Base-by-base conservation (phyloP, 2,113 vertebrate species). In the Arvicanthis niloticus region DNA sequence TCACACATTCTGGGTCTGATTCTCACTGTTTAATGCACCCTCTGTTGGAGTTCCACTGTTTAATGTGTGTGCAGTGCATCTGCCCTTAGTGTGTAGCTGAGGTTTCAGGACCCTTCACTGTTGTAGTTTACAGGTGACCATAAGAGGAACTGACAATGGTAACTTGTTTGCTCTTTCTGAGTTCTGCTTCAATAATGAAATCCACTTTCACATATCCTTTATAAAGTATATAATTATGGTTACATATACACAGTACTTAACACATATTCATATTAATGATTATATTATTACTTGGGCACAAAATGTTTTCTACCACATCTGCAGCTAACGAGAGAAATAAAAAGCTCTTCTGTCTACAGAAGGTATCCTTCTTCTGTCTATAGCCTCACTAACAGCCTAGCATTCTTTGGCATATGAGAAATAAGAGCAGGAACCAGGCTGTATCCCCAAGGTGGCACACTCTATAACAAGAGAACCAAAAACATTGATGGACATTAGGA, bases 401-500 rank as follows among this genome's bases (percentile, higher is more conserved):
- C 11, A 21, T 19, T 72, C 5, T 26, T 65, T 7, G 4, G 72
- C 9, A 22, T 45, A 11, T 26, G 24, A 90, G 86, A 89, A 91
- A 1, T 42, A 67, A 81, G 45, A 17, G 16, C 67, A 62, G 53
- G 24, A 73, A 76, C 40, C 12, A 2, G 58, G 58, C 62, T n/a
- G 21, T 21, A 91, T 65, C 42, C 70, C 26, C 37, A 73, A 31
- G 76, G 85, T 42, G 75, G 93, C 29, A 48, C 2, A 40, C 37
- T 81, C 87, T 67, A 58, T 84, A 73, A n/a, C 81, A 81, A 40
- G 42, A 87, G 34, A 56, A 76, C 2, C 73, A 60, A 4, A 73
- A 78, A 84, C 94, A 56, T 0, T 34, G 45, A 95, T 96, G 92
- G 67, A 65, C 88, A 78, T 85, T 3, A 37, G 65, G 87, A 94